Percentiles rank a stretch among this genome's conserved stretches.
phyloP scores from a whole-genome alignment of 1,140 invertebrate species.

The Drosophila kurseongensis region DNA sequence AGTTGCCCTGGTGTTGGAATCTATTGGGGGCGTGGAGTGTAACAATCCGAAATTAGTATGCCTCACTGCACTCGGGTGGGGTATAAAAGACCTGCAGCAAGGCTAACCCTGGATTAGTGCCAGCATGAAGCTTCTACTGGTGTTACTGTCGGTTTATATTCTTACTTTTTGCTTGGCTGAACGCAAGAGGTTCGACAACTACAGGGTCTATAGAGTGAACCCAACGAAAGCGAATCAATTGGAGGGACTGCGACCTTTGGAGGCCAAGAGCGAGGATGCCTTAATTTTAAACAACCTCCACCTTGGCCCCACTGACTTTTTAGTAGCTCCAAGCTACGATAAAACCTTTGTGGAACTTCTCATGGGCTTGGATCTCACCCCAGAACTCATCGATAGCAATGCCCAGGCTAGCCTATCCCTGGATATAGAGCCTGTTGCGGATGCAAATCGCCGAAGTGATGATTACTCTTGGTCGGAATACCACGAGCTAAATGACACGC shows the following conservation, averaged over 20 bases:
- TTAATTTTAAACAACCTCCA: constrained; percentile 51
- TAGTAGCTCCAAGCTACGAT: constrained; percentile 56
- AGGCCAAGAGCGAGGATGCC: constrained; percentile 29
- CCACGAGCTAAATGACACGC: constrained; percentile 85
- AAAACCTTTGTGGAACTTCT: constrained; percentile 27
- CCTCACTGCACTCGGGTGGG: constrained; percentile 23
- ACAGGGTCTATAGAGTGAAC: constrained; percentile 85
- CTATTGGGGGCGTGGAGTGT: constrained; percentile 31
- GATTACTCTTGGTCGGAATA: constrained; percentile 83
- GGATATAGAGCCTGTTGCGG: constrained; percentile 55
- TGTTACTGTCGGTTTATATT: constrained; percentile 11
- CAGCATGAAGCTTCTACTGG: constrained; percentile 39
- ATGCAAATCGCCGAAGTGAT: constrained; percentile 41
- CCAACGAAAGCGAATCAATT: constrained; percentile 77
- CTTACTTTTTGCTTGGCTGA: constrained; percentile 14
- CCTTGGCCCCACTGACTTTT: constrained; percentile 38
- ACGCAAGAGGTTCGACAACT: constrained; percentile 56
- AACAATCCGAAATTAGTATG: constrained; percentile 56
- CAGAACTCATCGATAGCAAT: constrained; percentile 67
- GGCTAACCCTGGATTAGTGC: constrained; percentile 20
- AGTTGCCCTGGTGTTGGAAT: constrained; percentile 65
- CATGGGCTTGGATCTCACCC: constrained; percentile 3
- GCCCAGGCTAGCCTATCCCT: constrained; percentile 80
- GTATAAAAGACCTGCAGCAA: constrained; percentile 29
- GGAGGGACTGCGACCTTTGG: constrained; percentile 49